These are phyloP conservation scores for Melinaea marsaeus DNA, from an alignment of 2,888 invertebrate species.

Conservation along the genomic window DNA sequence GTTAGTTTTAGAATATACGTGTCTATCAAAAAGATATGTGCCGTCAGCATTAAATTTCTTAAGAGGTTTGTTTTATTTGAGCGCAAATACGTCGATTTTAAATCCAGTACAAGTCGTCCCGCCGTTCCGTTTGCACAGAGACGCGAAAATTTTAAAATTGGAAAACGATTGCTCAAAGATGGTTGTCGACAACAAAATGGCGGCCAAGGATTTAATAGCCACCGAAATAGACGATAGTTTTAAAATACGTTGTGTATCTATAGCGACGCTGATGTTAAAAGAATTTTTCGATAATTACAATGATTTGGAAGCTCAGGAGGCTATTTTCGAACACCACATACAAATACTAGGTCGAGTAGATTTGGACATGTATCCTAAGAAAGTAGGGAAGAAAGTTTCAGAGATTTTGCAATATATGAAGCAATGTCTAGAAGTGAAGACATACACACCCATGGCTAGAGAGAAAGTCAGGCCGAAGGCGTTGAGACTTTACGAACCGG, in stretches of 20 bases:
- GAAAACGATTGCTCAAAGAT: constrained; percentile 67
- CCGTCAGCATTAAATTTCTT: constrained; percentile 90
- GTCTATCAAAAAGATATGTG: constrained; percentile 86
- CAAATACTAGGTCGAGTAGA: constrained; percentile 77
- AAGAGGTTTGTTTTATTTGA: constrained; percentile 84
- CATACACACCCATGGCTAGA: constrained; percentile 75
- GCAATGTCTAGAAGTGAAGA: constrained; percentile 71
- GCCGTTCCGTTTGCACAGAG: constrained; percentile 80
- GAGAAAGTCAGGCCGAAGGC: constrained; percentile 87
- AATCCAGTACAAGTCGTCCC: constrained; percentile 81
- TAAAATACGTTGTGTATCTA: constrained; percentile 79
- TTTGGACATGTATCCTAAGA: constrained; percentile 79
- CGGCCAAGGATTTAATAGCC: constrained; percentile 75
- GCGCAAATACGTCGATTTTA: constrained; percentile 79
- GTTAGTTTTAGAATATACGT: constrained; percentile 86
- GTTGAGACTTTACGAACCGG: constrained; percentile 90
- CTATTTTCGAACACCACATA: constrained; percentile 76
- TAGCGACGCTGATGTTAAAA: constrained; percentile 74
- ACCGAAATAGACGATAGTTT: constrained; percentile 78
- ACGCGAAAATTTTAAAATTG: constrained; percentile 78
- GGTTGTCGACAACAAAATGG: constrained; percentile 63
- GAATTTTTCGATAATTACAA: constrained; percentile 77
- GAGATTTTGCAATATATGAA: constrained; percentile 68
- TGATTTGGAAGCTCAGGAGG: constrained; percentile 61
- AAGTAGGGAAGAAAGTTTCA: constrained; percentile 67